A percentile compares a stretch with the other conserved stretches of the same genome.
phyloP scores from a whole-genome alignment of 2,888 invertebrate species.

The Ormyrus rosae region DNA sequence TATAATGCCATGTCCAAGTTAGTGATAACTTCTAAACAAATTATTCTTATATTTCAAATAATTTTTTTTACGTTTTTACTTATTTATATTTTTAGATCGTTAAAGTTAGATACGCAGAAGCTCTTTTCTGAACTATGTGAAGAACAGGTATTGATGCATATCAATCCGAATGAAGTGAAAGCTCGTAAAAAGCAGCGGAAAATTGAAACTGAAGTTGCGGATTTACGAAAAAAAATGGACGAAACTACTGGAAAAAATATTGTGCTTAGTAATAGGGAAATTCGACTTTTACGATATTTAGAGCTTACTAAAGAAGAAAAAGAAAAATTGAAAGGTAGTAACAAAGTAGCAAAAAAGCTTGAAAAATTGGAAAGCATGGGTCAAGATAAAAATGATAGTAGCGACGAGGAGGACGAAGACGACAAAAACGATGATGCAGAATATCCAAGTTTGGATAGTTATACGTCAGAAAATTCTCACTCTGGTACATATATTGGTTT shows the following conservation, averaged over 20 bases:
- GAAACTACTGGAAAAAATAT: constrained; percentile 88
- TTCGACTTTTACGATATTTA: constrained; percentile 90
- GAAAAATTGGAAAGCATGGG: constrained; percentile 91
- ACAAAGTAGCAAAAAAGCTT: constrained; percentile 94
- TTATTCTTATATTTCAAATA: constrained; percentile 10
- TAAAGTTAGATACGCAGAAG: constrained; percentile 83
- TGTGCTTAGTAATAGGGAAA: constrained; percentile 94
- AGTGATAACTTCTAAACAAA: constrained; percentile 31
- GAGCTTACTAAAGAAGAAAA: constrained; percentile 95
- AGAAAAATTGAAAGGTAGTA: constrained; percentile 89
- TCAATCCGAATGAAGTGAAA: constrained; percentile 91
- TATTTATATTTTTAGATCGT: constrained; percentile 76
- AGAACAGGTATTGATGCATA: constrained; percentile 88
- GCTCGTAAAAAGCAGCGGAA: constrained; percentile 92
- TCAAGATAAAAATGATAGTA: constrained; percentile 84
- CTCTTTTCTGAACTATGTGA: constrained; percentile 90
- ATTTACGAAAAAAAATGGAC: constrained; percentile 87
- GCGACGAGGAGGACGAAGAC: constrained; percentile 86
- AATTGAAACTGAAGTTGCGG: constrained; percentile 93
- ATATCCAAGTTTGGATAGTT: constrained; percentile 88
- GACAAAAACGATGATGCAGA: constrained; percentile 79
- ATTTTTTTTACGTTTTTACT: background rate
- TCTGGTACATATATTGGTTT: constrained; percentile 70
- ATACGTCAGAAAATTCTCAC: constrained; percentile 84
- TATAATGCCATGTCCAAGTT: constrained; percentile 84